Evolutionary conservation across 2,797 vertebrate species (phyloP).

Genomic region (Cossypha polioptera): DNA sequence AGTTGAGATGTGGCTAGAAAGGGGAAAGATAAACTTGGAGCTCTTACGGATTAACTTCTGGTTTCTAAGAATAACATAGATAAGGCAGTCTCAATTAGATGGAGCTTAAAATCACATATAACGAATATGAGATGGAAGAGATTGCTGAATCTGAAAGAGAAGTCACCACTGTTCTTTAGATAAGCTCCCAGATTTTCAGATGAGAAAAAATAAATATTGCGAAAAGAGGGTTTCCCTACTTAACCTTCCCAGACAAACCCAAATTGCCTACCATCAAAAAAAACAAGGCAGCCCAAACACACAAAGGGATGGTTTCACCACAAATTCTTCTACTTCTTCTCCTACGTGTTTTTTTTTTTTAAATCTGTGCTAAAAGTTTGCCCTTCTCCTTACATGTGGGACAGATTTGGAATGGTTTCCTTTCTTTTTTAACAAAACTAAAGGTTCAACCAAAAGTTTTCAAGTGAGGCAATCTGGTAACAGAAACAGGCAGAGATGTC

Average conservation of each 20-base stretch:
- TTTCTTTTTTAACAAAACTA: background rate
- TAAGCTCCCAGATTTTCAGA: conserved; percentile 11
- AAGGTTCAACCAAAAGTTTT: background rate
- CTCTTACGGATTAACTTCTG: conserved; percentile 30
- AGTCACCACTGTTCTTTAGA: conserved; percentile 8
- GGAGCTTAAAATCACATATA: conserved; percentile 45
- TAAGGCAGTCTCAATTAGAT: conserved; percentile 56
- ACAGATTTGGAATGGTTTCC: background rate
- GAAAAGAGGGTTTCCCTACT: background rate
- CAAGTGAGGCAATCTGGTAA: background rate
- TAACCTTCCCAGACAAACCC: background rate
- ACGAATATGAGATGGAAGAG: background rate
- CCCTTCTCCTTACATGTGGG: background rate
- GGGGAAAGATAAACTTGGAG: conserved; percentile 46
- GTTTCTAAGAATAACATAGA: conserved; percentile 59
- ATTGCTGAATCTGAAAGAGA: conserved; percentile 12
- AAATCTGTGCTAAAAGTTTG: background rate
- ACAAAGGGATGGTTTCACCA: background rate
- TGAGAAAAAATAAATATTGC: conserved; percentile 30
- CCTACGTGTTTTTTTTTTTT: background rate
- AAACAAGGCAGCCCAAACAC: background rate
- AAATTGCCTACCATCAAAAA: background rate
- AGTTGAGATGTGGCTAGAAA: conserved; percentile 21
- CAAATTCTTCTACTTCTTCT: background rate
- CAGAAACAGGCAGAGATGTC: background rate